Conservation (phyloP, 2,888 invertebrate species). For the Hipparchia sbordonii region DNA sequence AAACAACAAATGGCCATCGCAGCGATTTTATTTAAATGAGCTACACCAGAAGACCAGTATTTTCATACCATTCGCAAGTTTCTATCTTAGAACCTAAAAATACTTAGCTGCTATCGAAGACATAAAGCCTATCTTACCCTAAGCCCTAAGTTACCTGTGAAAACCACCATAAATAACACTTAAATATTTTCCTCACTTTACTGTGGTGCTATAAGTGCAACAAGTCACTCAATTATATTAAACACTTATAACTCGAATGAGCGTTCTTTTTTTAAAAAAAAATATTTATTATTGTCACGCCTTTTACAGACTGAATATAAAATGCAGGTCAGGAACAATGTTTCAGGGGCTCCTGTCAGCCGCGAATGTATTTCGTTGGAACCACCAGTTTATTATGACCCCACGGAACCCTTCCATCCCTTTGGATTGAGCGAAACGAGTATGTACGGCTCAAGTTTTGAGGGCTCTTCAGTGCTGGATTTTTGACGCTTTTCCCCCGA, state of each 20-base stretch:
- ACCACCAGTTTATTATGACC: constrained; percentile 40
- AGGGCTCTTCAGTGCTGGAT: constrained; percentile 40
- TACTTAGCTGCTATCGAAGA: too few relatives aligned
- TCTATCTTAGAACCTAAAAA: too few relatives aligned
- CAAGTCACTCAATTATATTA: not conserved
- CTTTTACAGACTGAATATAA: constrained; percentile 41
- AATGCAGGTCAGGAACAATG: constrained; percentile 50
- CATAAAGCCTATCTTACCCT: too few relatives aligned
- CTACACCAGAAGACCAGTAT: too few relatives aligned
- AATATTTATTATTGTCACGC: not conserved
- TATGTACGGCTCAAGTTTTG: constrained; percentile 26
- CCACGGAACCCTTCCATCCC: constrained; percentile 24
- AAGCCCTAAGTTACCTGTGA: too few relatives aligned
- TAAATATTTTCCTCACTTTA: not conserved
- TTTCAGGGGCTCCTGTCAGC: constrained; percentile 45
- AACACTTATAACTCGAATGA: constrained; percentile 19
- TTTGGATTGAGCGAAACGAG: constrained; percentile 21
- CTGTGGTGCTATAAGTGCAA: not conserved
- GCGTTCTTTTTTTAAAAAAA: constrained; percentile 26
- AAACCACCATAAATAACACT: too few relatives aligned
- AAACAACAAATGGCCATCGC: too few relatives aligned
- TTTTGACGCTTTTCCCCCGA: constrained; percentile 45
- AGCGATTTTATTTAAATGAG: too few relatives aligned
- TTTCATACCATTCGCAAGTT: too few relatives aligned
- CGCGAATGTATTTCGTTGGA: constrained; percentile 42